Evolutionary conservation across 2,888 invertebrate species (phyloP).

Genomic region (Diaphora mendica): DNA sequence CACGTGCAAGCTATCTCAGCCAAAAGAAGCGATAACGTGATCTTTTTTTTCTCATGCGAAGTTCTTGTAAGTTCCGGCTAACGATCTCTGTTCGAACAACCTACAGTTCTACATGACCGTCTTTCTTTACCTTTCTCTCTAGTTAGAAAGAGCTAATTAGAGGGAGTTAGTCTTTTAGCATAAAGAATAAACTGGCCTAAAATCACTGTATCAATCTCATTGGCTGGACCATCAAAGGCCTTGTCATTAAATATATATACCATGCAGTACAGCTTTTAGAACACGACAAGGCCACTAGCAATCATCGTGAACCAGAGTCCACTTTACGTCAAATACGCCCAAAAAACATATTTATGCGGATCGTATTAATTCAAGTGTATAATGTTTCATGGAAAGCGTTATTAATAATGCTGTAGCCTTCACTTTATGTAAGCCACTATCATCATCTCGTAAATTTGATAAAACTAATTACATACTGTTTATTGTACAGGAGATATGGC

Average conservation of each 20-base stretch:
- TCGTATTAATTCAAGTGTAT: not conserved
- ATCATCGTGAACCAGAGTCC: not conserved
- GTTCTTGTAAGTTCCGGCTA: not conserved
- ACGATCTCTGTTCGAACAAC: not conserved
- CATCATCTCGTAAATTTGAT: not conserved
- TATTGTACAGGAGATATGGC: not conserved
- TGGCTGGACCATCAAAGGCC: not conserved
- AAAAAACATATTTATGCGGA: not conserved
- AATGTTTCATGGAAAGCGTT: not conserved
- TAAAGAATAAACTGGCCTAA: too few species aligned
- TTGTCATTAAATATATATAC: too few species aligned
- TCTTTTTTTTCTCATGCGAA: not conserved
- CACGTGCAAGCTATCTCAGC: not conserved
- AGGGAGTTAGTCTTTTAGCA: too few species aligned
- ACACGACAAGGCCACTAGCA: not conserved
- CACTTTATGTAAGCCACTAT: not conserved
- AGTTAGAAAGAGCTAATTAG: not conserved
- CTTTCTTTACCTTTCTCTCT: not conserved
- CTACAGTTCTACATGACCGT: not conserved
- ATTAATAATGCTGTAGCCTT: not conserved
- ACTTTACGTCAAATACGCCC: not conserved
- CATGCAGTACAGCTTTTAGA: not conserved
- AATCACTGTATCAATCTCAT: too few species aligned
- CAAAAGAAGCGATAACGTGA: not conserved
- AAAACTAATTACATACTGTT: not conserved